A percentile compares a stretch with the other conserved stretches of the same genome.
Conservation (phyloP, 23 tunicate species). For the Ciona savignyi region DNA sequence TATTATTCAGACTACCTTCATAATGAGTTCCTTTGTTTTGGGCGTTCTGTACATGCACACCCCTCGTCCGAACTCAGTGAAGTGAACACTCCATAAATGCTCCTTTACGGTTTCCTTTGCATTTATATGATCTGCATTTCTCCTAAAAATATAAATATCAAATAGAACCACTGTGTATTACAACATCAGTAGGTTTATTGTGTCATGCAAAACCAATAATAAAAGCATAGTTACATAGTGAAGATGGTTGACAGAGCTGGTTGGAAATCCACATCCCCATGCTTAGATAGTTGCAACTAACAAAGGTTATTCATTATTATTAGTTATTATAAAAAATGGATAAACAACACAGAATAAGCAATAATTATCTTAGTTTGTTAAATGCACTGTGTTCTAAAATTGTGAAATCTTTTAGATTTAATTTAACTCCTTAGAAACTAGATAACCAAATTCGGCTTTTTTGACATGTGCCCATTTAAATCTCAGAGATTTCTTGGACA, state of each 20-base stretch:
- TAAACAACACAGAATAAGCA: no score
- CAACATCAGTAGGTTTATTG: not conserved
- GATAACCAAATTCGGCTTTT: no score
- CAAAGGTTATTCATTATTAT: no score
- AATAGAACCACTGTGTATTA: not conserved
- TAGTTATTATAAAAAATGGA: no score
- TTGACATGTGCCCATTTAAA: no score
- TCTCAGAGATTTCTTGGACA: no score
- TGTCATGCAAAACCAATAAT: no score
- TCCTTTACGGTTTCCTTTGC: constrained; percentile 73
- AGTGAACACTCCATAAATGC: constrained; percentile 88
- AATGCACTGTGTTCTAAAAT: no score
- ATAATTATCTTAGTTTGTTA: no score
- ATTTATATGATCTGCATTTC: constrained; percentile 58
- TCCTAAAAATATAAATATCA: constrained; percentile 13
- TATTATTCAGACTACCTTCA: constrained; percentile 70
- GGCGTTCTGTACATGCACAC: constrained; percentile 96
- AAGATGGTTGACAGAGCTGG: constrained; percentile 43
- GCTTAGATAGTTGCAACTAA: no score
- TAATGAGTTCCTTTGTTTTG: constrained; percentile 75
- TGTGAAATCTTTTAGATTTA: no score
- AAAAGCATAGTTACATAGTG: constrained; percentile 18
- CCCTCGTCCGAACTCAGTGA: constrained; percentile 85
- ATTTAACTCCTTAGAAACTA: no score
- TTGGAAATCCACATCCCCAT: constrained; percentile 31